phyloP scores from a whole-genome alignment of 2,113 vertebrate genomes.

The Ceuthmochares aereus region DNA sequence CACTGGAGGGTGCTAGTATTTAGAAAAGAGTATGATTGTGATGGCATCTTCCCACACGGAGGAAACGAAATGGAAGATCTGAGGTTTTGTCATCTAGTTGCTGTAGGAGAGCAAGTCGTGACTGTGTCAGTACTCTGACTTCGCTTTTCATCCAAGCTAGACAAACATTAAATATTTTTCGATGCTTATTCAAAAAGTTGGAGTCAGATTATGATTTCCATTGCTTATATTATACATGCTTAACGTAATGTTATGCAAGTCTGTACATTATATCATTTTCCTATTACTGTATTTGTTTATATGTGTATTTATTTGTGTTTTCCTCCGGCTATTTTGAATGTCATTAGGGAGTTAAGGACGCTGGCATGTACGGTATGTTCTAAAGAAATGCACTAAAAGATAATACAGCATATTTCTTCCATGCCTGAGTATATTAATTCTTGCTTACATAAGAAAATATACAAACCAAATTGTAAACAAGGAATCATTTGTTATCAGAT shows the following conservation, averaged over 20 bases:
- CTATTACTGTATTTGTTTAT: constrained; percentile 9
- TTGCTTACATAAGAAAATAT: constrained; percentile 71
- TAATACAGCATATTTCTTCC: constrained; percentile 72
- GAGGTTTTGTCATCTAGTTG: background rate
- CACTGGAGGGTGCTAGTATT: constrained; percentile 56
- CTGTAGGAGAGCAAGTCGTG: background rate
- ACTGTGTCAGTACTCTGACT: background rate
- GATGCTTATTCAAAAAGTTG: background rate
- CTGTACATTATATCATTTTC: background rate
- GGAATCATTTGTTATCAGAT: constrained; percentile 63
- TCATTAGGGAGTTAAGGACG: constrained; percentile 64
- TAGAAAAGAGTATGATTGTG: background rate
- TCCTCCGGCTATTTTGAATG: constrained; percentile 41
- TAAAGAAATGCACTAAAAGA: constrained; percentile 72
- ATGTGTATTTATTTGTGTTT: constrained; percentile 60
- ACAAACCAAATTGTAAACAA: constrained; percentile 68
- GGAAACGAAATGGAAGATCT: background rate
- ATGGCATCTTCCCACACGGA: background rate
- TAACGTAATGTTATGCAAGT: background rate
- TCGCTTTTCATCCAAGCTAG: background rate
- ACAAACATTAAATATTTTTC: background rate
- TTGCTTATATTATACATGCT: background rate
- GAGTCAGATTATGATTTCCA: background rate
- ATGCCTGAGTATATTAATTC: constrained; percentile 70
- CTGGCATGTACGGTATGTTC: constrained; percentile 52